Base-by-base conservation (phyloP, 2,113 vertebrate species). In the Urocynchramus pylzowi region DNA sequence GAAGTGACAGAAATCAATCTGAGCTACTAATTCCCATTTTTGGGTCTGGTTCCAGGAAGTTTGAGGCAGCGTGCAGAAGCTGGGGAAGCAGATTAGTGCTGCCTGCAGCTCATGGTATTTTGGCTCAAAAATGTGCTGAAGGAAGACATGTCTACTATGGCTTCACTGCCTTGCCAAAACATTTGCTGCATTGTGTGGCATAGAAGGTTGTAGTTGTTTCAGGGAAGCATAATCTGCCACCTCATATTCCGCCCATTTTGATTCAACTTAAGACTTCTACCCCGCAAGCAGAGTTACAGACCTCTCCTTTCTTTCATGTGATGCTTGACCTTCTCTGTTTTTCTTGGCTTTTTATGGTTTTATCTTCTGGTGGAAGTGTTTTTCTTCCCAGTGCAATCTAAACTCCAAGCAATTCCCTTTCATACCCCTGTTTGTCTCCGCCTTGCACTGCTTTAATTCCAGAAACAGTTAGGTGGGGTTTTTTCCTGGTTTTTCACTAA, bases 1-100 rank as follows among this genome's bases (percentile, higher is more conserved):
- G 60, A 89, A 88, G 84, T 79, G 69, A 86, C 77, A 59, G 70
- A 87, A 96, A 95, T 97, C 96, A 93, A 93, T 97, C 91, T 90
- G 60, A 97, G 89, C 75, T 90, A 80, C 54, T 95, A 64, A 96
- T 97, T 97, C 96, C 79, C 53, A 23, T 73, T 95, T 83, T 92
- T 77, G 75, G 96, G 82, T 94, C 95, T 92, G 16, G 14, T 71
- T 87, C 96, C 96, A 97, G 78, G 47, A 15, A 16, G 35, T 96
- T 64, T 5, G 39, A 95, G 60, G 90, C 84, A 84, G 47, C 70
- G 42, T 2, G 47, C 79, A 73, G 93, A 95, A 93, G 80, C 60
- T 13, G 18, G 45, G 33, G 59, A 90, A 86, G 37, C 44, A 94
- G 79, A 96, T 97, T 91, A 97, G 27, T 88, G 80, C 50, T 93